phyloP scores from a whole-genome alignment of 1,140 invertebrate genomes.

The Sinonovacula constricta region DNA sequence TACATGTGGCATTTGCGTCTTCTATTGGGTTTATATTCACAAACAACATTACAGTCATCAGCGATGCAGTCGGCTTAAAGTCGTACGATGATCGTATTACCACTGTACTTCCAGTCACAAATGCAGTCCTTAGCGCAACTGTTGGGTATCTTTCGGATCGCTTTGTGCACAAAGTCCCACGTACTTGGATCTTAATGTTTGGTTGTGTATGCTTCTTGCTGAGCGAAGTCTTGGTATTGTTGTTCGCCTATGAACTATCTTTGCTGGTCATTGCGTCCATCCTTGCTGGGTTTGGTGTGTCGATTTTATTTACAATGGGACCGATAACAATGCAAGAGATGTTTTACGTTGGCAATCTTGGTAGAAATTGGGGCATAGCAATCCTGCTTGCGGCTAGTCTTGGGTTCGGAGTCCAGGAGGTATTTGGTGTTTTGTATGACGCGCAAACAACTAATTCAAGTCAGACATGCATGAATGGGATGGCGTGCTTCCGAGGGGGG shows the following conservation, averaged over 20 bases:
- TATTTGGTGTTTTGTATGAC: constrained; percentile 46
- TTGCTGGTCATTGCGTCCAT: constrained; percentile 27
- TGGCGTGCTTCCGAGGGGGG: no score
- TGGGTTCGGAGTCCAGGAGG: constrained; percentile 24
- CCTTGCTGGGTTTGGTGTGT: constrained; percentile 31
- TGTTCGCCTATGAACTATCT: constrained; percentile 14
- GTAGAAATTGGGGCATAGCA: constrained; percentile 47
- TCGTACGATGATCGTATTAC: constrained; percentile 38
- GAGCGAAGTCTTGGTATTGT: constrained; percentile 35
- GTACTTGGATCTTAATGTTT: constrained; percentile 51
- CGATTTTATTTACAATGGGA: constrained; percentile 32
- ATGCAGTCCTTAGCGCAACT: constrained; percentile 41
- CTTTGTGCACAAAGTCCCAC: constrained; percentile 50
- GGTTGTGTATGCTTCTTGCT: constrained; percentile 22
- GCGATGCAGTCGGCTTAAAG: constrained; percentile 39
- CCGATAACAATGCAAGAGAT: constrained; percentile 47
- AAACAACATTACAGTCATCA: constrained; percentile 51
- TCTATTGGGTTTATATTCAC: constrained; percentile 47
- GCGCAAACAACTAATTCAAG: no score
- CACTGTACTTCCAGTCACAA: constrained; percentile 42
- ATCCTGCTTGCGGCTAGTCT: constrained; percentile 18
- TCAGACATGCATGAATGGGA: no score
- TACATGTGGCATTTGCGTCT: constrained; percentile 50
- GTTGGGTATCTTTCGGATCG: constrained; percentile 53
- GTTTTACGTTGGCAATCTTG: constrained; percentile 45